phyloP scores from a whole-genome alignment of 2,797 vertebrate species.

The Neoniphon sammara region DNA sequence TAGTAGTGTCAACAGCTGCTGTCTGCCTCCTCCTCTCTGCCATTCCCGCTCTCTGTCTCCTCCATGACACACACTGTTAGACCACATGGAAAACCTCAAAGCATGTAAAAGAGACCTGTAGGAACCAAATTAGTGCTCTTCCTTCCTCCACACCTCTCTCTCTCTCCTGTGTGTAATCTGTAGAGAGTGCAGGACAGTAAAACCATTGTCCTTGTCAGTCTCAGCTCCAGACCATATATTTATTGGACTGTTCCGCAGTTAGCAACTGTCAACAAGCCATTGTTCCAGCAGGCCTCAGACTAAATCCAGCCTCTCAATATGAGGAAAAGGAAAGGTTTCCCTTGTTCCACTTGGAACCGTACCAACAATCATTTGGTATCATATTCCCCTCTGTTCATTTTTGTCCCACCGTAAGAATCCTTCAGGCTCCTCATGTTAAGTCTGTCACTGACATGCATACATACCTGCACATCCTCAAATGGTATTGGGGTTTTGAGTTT shows the following conservation, averaged over 20 bases:
- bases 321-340: slow-evolving; percentile 53
- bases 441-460: too few relatives aligned
- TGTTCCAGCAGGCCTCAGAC: slow-evolving; percentile 36
- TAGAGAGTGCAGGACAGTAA: slow-evolving; percentile 19
- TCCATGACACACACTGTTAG: not conserved
- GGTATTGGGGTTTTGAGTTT: too few relatives aligned
- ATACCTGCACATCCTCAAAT: too few relatives aligned
- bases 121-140: not conserved
- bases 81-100: slow-evolving; percentile 25
- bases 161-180: slow-evolving; percentile 23
- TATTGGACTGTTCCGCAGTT: slow-evolving; percentile 21
- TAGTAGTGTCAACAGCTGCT: slow-evolving; percentile 56
- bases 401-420: not conserved
- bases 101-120: slow-evolving; percentile 5
- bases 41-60: slow-evolving; percentile 12
- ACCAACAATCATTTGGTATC: slow-evolving; percentile 19
- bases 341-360: slow-evolving; percentile 9
- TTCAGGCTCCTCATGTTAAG: not conserved
- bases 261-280: slow-evolving; percentile 48
- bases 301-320: slow-evolving; percentile 33
- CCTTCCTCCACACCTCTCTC: slow-evolving; percentile 3
- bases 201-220: slow-evolving; percentile 45
- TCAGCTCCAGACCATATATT: slow-evolving; percentile 40
- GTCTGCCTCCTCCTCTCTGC: not conserved
- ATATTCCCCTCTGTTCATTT: not conserved